phyloP scores from a whole-genome alignment of 2,797 vertebrate species.

The Vireo griseus region DNA sequence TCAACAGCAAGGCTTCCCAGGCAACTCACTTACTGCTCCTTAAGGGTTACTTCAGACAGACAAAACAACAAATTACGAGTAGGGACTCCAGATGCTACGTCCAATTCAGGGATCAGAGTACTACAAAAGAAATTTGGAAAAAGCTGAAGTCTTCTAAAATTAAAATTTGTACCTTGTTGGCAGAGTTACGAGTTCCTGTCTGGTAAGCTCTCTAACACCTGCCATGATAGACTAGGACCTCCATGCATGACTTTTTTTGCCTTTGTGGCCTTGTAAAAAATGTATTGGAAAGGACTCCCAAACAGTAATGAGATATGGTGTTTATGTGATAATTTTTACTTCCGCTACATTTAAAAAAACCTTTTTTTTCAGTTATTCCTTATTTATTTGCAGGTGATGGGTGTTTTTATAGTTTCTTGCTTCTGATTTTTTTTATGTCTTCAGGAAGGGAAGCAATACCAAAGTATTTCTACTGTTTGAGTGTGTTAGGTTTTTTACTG shows the following conservation, averaged over 20 bases:
- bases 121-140: neutral
- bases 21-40: neutral
- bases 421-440: neutral
- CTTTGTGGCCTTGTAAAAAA: neutral
- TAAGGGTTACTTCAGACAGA: neutral
- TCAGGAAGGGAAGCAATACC: neutral
- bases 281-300: neutral
- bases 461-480: neutral
- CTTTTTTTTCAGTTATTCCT: neutral
- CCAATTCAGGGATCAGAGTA: neutral
- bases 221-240: neutral
- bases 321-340: neutral
- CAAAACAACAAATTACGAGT: neutral
- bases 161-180: neutral
- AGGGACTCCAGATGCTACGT: neutral
- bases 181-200: neutral
- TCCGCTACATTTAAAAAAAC: neutral
- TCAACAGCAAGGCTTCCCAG: neutral
- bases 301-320: neutral
- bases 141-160: neutral
- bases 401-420: neutral
- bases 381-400: neutral
- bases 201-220: neutral
- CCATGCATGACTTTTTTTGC: neutral
- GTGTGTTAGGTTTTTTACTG: neutral